These are phyloP conservation scores for Meda fulgida DNA, from an alignment of 2,797 vertebrate genomes.

Conservation along the genomic window DNA sequence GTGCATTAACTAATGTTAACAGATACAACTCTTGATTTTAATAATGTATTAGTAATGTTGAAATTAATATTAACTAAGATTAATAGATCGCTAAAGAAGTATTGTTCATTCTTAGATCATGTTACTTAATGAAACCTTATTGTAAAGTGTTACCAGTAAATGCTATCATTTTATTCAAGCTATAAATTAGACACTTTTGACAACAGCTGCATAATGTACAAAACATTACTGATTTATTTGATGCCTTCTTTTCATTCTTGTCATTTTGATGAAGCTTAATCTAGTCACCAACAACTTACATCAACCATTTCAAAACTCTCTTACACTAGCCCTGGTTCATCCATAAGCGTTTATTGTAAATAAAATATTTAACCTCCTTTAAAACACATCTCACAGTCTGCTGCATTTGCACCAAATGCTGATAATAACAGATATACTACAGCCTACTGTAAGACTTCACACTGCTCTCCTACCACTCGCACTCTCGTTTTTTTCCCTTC, in stretches of 20 bases:
- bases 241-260: not conserved
- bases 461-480: not conserved
- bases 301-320: not conserved
- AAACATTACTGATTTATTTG: not conserved
- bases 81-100: no score
- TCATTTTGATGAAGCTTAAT: conserved; percentile 1
- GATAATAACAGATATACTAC: conserved; percentile 3
- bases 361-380: not conserved
- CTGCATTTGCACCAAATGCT: conserved; percentile 34
- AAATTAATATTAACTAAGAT: not conserved
- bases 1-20: no score
- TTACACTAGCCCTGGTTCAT: not conserved
- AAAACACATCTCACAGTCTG: not conserved
- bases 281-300: not conserved
- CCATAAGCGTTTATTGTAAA: not conserved
- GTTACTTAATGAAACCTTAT: no score
- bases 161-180: not conserved
- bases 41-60: no score
- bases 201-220: not conserved
- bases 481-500: not conserved
- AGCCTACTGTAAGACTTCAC: conserved; percentile 4
- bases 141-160: no score
- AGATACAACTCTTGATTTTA: not conserved
- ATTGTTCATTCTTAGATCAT: no score
- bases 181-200: not conserved